Percentiles rank a stretch among this genome's conserved stretches.
Evolutionary conservation across 2,888 invertebrate species (phyloP).

Genomic region (Eulithis testata): DNA sequence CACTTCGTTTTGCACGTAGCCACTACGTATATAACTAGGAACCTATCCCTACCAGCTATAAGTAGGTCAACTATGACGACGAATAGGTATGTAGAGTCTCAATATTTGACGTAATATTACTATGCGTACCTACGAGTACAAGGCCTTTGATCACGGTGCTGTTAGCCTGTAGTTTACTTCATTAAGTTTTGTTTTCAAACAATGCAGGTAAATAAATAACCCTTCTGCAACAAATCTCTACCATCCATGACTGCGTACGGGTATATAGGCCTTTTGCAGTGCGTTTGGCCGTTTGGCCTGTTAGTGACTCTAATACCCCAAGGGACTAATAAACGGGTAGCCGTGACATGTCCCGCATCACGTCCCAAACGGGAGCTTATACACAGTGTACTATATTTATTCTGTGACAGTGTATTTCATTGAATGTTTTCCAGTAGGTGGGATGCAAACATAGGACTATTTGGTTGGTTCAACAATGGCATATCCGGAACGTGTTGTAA

Average conservation of each 20-base stretch:
- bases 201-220: too few relatives aligned
- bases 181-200: too few relatives aligned
- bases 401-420: not conserved
- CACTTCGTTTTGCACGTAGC: not conserved
- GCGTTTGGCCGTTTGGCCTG: too few relatives aligned
- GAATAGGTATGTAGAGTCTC: too few relatives aligned
- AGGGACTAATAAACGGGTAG: constrained; percentile 37
- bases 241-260: not conserved
- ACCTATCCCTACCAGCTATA: too few relatives aligned
- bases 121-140: too few relatives aligned
- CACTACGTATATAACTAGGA: not conserved
- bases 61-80: too few relatives aligned
- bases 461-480: constrained; percentile 24
- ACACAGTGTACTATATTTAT: not conserved
- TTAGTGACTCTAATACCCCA: constrained; percentile 12
- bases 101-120: too few relatives aligned
- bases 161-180: too few relatives aligned
- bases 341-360: constrained; percentile 31
- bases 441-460: too few relatives aligned
- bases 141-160: too few relatives aligned
- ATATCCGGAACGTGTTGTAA: constrained; percentile 27
- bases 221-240: not conserved
- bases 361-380: constrained; percentile 5
- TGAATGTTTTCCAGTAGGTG: not conserved
- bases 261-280: constrained; percentile 7